These are phyloP conservation scores for Cryptus armator DNA, from an alignment of 2,888 invertebrate genomes.

Conservation along the genomic window DNA sequence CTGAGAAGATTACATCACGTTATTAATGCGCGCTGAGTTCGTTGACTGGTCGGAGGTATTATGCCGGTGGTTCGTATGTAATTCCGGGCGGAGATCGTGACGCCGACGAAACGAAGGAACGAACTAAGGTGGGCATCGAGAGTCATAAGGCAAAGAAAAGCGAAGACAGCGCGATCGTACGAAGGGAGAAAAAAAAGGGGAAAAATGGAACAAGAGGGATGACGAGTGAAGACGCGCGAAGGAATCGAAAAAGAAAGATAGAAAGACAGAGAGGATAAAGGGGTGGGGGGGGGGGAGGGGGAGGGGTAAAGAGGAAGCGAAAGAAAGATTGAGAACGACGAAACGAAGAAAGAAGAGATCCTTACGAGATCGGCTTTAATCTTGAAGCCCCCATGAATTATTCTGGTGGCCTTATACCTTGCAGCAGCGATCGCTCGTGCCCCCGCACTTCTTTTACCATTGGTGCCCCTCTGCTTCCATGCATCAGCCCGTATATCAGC, in stretches of 20 bases:
- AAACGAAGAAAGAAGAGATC: conserved; percentile 41
- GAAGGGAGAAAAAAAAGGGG: conserved; percentile 36
- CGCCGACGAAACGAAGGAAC: conserved; percentile 63
- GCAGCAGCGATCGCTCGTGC: conserved; percentile 46
- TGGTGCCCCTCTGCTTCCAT: background rate
- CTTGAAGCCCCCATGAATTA: conserved; percentile 57
- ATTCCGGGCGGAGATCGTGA: conserved; percentile 75
- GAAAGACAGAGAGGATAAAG: conserved; percentile 51
- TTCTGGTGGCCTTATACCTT: conserved; percentile 31
- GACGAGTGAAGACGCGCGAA: conserved; percentile 48
- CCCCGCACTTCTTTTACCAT: conserved; percentile 50
- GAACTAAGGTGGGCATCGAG: conserved; percentile 20
- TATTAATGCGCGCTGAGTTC: conserved; percentile 82
- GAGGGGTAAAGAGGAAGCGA: conserved; percentile 36
- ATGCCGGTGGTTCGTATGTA: conserved; percentile 71
- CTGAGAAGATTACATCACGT: conserved; percentile 80
- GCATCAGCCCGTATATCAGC: conserved; percentile 20
- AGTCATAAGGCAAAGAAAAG: conserved; percentile 24
- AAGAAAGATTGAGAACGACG: conserved; percentile 24
- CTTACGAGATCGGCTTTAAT: conserved; percentile 62
- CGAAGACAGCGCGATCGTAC: conserved; percentile 30
- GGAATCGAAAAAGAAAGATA: conserved; percentile 27
- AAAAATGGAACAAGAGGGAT: conserved; percentile 52
- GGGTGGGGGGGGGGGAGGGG: conserved; percentile 40
- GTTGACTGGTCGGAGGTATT: conserved; percentile 76